A percentile compares a stretch with the other conserved stretches of the same genome.
Evolutionary conservation across 2,113 vertebrate genomes (phyloP).

Genomic region (Chrysemys picta): DNA sequence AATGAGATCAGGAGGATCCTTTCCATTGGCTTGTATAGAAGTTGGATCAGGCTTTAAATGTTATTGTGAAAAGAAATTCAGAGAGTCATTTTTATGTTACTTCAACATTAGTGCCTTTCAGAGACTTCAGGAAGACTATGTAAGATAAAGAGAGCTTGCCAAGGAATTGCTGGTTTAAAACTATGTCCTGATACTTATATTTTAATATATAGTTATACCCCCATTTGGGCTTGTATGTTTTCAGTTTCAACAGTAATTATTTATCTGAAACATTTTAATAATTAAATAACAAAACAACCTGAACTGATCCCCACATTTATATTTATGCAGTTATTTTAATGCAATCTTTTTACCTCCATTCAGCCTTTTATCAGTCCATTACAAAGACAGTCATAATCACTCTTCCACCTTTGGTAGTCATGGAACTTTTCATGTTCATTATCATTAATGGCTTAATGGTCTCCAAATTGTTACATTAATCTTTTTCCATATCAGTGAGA

Average conservation of each 20-base stretch:
- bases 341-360: slow-evolving; percentile 33
- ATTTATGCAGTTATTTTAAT: neutral
- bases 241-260: slow-evolving; percentile 75
- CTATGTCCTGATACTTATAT: neutral
- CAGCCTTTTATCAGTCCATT: slow-evolving; percentile 10
- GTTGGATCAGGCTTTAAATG: neutral
- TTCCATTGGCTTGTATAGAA: neutral
- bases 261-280: slow-evolving; percentile 74
- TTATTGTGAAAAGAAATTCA: neutral
- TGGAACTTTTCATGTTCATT: slow-evolving; percentile 25
- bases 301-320: slow-evolving; percentile 15
- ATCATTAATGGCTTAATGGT: slow-evolving; percentile 54
- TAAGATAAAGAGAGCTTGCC: neutral
- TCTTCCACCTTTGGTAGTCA: slow-evolving; percentile 23
- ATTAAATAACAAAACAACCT: slow-evolving; percentile 53
- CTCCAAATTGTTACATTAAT: slow-evolving; percentile 43
- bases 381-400: slow-evolving; percentile 9
- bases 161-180: neutral
- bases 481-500: slow-evolving; percentile 45
- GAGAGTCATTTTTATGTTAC: slow-evolving; percentile 42
- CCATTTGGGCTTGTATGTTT: slow-evolving; percentile 39
- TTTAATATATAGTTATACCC: slow-evolving; percentile 44
- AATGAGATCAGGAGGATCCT: neutral
- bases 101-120: slow-evolving; percentile 26
- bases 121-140: slow-evolving; percentile 14